These are phyloP conservation scores for Poeciliopsis presidionis DNA, from an alignment of 2,797 vertebrate genomes.

Conservation along the genomic window DNA sequence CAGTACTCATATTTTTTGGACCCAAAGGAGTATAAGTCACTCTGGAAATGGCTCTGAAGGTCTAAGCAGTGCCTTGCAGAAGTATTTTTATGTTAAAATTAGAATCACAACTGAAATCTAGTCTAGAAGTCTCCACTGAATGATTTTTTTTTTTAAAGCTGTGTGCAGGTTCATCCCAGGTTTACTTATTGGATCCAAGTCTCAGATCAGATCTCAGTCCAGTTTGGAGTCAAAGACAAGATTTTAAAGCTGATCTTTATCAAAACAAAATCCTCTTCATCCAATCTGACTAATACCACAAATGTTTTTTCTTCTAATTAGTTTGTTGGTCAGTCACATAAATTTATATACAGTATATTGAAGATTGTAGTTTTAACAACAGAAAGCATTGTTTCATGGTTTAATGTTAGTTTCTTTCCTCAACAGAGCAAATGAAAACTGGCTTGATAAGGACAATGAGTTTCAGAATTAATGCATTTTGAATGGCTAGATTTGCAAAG, in stretches of 20 bases:
- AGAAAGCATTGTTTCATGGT: not conserved
- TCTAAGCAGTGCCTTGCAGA: not conserved
- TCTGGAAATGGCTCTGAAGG: slow-evolving; percentile 16
- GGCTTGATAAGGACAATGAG: slow-evolving; percentile 33
- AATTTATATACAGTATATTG: not conserved
- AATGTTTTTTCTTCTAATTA: not conserved
- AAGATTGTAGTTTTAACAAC: not conserved
- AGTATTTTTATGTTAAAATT: too few species aligned
- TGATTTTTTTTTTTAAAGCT: not conserved
- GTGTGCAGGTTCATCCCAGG: not conserved
- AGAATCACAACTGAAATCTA: too few species aligned
- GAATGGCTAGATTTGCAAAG: slow-evolving; percentile 23
- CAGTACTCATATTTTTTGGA: slow-evolving; percentile 3
- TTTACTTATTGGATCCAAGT: not conserved
- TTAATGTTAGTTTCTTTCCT: slow-evolving; percentile 39
- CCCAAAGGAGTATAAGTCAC: slow-evolving; percentile 29
- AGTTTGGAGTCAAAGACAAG: not conserved
- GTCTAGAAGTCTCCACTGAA: too few species aligned
- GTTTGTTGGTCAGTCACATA: not conserved
- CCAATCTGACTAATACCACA: too few species aligned
- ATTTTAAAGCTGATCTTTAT: not conserved
- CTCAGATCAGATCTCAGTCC: not conserved
- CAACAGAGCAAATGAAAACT: slow-evolving; percentile 40
- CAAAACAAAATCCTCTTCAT: not conserved
- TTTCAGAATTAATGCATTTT: slow-evolving; percentile 46